A percentile compares a stretch with the other conserved stretches of the same genome.
Conservation (phyloP, 2,888 invertebrate genomes). For the Smittia sp. region DNA sequence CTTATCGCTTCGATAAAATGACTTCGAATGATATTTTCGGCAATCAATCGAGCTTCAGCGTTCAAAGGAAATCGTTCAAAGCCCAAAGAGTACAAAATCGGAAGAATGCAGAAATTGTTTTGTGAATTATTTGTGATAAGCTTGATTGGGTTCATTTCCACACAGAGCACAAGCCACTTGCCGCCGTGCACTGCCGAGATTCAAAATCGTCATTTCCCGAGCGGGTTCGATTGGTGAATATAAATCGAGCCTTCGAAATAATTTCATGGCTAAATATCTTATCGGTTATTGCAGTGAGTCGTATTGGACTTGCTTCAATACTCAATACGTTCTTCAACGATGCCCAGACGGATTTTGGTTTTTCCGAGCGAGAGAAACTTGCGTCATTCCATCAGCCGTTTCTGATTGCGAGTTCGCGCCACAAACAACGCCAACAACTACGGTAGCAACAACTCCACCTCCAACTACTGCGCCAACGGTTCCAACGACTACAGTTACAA, state of each 20-base stretch:
- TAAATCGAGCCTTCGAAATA: not conserved
- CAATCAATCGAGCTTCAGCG: no score
- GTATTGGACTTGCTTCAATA: constrained; percentile 24
- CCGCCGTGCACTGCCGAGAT: not conserved
- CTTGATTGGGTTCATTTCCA: no score
- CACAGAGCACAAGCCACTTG: not conserved
- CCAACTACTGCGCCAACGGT: not conserved
- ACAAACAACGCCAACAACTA: not conserved
- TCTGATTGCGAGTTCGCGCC: not conserved
- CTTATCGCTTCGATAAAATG: no score
- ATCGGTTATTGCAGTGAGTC: not conserved
- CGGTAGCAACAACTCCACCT: not conserved
- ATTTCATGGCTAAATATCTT: not conserved
- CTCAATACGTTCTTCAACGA: not conserved
- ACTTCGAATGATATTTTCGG: no score
- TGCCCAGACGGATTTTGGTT: constrained; percentile 22
- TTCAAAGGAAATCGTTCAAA: no score
- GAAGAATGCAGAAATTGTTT: no score
- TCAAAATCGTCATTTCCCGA: constrained; percentile 17
- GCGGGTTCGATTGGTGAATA: constrained; percentile 32
- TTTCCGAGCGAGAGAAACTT: not conserved
- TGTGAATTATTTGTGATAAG: no score
- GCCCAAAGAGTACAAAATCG: no score
- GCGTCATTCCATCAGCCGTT: not conserved
- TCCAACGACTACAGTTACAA: not conserved